Evolutionary conservation across 2,888 invertebrate genomes (phyloP).

Genomic region (Xanthorhoe spadicearia): DNA sequence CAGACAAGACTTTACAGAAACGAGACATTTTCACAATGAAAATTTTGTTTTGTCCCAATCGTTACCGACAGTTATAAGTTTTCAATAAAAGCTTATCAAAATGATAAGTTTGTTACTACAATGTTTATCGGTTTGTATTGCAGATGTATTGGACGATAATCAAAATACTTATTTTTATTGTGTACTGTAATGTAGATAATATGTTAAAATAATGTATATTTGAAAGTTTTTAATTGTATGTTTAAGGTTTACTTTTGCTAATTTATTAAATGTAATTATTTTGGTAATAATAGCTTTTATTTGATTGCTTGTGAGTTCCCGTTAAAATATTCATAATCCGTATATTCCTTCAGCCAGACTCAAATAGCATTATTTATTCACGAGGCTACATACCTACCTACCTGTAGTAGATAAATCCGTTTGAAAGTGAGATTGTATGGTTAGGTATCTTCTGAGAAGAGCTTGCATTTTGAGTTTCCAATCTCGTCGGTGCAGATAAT

Average conservation of each 20-base stretch:
- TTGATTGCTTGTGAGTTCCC: conserved; percentile 8
- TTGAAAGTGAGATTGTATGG: conserved; percentile 7
- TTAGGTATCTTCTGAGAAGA: conserved; percentile 14
- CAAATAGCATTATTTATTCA: conserved; percentile 55
- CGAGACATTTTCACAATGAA: too few species aligned
- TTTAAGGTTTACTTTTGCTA: not conserved
- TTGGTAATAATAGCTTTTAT: not conserved
- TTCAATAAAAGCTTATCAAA: too few species aligned
- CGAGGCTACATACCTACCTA: conserved; percentile 38
- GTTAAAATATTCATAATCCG: conserved; percentile 31
- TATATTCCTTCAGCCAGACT: conserved; percentile 39
- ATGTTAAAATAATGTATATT: too few species aligned
- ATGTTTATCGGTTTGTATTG: too few species aligned
- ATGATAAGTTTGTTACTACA: too few species aligned
- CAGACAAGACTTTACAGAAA: too few species aligned
- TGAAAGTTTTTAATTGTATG: too few species aligned
- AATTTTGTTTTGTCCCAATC: too few species aligned
- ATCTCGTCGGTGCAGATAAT: conserved; percentile 21
- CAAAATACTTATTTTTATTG: too few species aligned
- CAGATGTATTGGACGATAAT: too few species aligned
- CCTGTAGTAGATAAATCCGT: not conserved
- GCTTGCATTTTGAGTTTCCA: conserved; percentile 36
- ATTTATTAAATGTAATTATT: not conserved
- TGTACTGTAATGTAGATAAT: too few species aligned
- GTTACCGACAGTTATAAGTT: too few species aligned